phyloP scores from a whole-genome alignment of 2,888 invertebrate species.

The Apotomis turbidana region DNA sequence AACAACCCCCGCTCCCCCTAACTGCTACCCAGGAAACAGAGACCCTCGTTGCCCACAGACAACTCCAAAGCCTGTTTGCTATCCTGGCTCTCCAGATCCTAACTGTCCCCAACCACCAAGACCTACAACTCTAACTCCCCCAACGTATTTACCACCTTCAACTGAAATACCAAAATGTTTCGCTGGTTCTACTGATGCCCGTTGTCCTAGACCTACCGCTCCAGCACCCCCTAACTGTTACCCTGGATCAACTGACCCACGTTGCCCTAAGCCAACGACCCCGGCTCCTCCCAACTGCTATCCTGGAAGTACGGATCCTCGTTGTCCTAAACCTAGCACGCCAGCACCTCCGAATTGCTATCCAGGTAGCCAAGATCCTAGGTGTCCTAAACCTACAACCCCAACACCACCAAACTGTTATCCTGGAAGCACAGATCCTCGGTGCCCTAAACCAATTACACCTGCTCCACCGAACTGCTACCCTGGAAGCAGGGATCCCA shows the following conservation, averaged over 20 bases:
- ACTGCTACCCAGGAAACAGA: slow-evolving; percentile 51
- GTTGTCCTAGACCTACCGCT: slow-evolving; percentile 47
- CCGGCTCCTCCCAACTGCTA: slow-evolving; percentile 47
- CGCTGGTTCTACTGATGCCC: slow-evolving; percentile 42
- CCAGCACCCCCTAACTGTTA: slow-evolving; percentile 52
- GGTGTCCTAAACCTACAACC: slow-evolving; percentile 48
- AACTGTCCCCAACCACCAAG: slow-evolving; percentile 56
- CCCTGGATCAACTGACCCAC: slow-evolving; percentile 50
- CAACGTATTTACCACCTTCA: slow-evolving; percentile 50
- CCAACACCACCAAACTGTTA: slow-evolving; percentile 42
- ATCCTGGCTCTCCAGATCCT: slow-evolving; percentile 53
- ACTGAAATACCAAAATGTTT: slow-evolving; percentile 30
- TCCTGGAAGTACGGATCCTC: slow-evolving; percentile 52
- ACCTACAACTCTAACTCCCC: slow-evolving; percentile 52
- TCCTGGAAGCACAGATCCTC: slow-evolving; percentile 57
- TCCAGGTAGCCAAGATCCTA: slow-evolving; percentile 55
- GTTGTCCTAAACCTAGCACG: slow-evolving; percentile 50
- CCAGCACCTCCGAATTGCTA: slow-evolving; percentile 49
- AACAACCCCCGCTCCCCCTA: slow-evolving; percentile 52
- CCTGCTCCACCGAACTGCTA: slow-evolving; percentile 49
- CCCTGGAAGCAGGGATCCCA: slow-evolving; percentile 50
- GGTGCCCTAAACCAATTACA: slow-evolving; percentile 47
- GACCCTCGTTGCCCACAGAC: slow-evolving; percentile 55
- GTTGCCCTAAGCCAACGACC: slow-evolving; percentile 46
- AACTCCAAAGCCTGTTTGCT: slow-evolving; percentile 50